Evolutionary conservation across 1,140 invertebrate species (phyloP).

Genomic region (Melipona quadrifasciata): DNA sequence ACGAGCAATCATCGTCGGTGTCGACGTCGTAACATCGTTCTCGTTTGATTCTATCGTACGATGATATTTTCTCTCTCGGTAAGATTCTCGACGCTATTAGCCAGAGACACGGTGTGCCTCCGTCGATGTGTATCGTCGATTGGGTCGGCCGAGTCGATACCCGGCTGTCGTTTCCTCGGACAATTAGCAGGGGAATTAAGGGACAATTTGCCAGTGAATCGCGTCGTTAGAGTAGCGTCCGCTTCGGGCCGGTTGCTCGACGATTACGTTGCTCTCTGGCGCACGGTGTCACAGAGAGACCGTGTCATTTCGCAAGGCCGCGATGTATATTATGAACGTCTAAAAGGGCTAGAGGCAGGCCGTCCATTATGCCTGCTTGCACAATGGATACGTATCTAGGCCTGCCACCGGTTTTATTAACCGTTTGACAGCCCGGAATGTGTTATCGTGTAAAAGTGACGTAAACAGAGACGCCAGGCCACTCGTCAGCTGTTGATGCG

Average conservation of each 20-base stretch:
- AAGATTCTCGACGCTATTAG: neutral
- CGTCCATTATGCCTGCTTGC: slow-evolving; percentile 68
- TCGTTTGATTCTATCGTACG: neutral
- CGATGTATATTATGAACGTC: slow-evolving; percentile 63
- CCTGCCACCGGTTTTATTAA: slow-evolving; percentile 74
- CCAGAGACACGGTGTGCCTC: neutral
- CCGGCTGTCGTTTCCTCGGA: slow-evolving; percentile 37
- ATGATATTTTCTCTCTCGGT: neutral
- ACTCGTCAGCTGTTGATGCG: neutral
- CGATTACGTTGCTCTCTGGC: slow-evolving; percentile 36
- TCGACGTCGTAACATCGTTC: neutral
- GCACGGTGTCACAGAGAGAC: slow-evolving; percentile 58
- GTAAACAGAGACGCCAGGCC: slow-evolving; percentile 61
- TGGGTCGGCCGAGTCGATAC: neutral
- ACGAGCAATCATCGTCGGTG: slow-evolving; percentile 7
- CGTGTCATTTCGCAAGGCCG: slow-evolving; percentile 71
- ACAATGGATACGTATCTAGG: slow-evolving; percentile 74
- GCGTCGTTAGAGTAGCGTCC: slow-evolving; percentile 35
- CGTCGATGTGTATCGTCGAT: neutral
- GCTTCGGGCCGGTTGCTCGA: neutral
- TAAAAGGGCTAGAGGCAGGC: slow-evolving; percentile 63
- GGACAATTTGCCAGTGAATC: slow-evolving; percentile 54
- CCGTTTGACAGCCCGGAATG: slow-evolving; percentile 69
- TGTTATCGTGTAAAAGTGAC: slow-evolving; percentile 71
- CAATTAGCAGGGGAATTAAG: slow-evolving; percentile 59